These are phyloP conservation scores for Epizoanthus ramosus DNA, from an alignment of 92 coral and sea anemone species.

Conservation along the genomic window DNA sequence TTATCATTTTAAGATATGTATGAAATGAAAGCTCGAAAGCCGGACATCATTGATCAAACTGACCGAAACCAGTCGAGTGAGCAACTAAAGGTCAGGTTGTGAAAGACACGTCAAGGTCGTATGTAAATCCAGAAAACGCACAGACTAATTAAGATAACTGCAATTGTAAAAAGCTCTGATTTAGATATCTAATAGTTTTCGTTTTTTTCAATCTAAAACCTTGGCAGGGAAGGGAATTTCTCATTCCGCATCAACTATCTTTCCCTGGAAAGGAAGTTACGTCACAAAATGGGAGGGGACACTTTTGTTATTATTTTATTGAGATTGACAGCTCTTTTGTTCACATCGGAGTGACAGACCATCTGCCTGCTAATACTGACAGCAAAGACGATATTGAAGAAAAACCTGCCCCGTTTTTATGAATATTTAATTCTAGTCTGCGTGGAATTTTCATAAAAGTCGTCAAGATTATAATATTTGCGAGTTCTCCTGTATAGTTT, in stretches of 20 bases:
- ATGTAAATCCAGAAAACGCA: constrained; percentile 35
- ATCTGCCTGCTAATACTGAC: constrained; percentile 72
- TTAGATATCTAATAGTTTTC: not conserved
- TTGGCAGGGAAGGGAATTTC: not conserved
- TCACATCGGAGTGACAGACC: constrained; percentile 55
- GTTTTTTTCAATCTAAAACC: not conserved
- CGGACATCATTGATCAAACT: not conserved
- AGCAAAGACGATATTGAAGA: constrained; percentile 64
- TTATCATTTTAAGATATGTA: not conserved
- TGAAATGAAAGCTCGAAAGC: not conserved
- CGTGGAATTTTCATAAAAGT: constrained; percentile 37
- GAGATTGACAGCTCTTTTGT: constrained; percentile 68
- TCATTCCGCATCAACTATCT: not conserved
- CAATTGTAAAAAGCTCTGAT: not conserved
- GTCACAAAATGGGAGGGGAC: constrained; percentile 75
- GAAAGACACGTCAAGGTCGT: constrained; percentile 36
- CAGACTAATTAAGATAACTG: not conserved
- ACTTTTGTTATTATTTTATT: constrained; percentile 55
- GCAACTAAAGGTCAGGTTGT: constrained; percentile 34
- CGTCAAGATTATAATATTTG: constrained; percentile 24
- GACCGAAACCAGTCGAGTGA: not conserved
- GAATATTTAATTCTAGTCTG: constrained; percentile 74
- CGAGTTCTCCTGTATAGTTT: constrained; percentile 7
- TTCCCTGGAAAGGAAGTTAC: constrained; percentile 71
- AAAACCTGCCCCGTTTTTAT: constrained; percentile 50